Evolutionary conservation across 2,113 vertebrate species (phyloP).

Genomic region (Ceyx margarethae): DNA sequence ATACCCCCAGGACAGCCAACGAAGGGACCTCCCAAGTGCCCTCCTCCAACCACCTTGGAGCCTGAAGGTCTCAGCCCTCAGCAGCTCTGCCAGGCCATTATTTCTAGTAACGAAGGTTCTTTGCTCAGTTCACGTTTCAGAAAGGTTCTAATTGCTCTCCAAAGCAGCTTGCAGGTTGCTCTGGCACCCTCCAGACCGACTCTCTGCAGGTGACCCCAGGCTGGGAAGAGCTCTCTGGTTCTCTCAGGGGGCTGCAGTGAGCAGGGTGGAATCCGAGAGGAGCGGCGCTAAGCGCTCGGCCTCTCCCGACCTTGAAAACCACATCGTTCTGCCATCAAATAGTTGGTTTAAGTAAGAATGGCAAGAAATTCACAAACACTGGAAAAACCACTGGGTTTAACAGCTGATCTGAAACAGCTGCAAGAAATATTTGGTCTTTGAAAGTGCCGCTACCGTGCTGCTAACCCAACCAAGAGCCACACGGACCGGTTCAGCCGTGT

Average conservation of each 20-base stretch:
- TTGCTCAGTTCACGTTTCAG: neutral
- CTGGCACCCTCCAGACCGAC: neutral
- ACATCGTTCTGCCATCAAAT: conserved; percentile 15
- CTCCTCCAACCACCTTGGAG: neutral
- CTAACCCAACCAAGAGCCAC: neutral
- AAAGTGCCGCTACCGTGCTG: neutral
- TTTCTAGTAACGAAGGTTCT: neutral
- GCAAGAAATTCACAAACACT: conserved; percentile 8
- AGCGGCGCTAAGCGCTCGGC: neutral
- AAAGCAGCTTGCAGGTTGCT: neutral
- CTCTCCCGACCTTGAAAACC: neutral
- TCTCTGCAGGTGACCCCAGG: neutral
- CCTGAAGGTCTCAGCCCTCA: neutral
- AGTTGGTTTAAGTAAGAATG: conserved; percentile 39
- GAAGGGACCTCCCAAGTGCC: neutral
- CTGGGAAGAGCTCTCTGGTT: neutral
- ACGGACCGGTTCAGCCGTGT: neutral
- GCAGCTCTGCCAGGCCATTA: neutral
- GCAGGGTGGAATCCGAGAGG: neutral
- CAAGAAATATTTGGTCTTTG: neutral
- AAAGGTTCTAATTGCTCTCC: neutral
- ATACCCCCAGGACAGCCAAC: rapidly evolving
- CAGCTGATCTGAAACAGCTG: conserved; percentile 46
- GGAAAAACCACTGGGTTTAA: neutral
- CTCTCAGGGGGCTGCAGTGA: neutral